These are phyloP conservation scores for Pogonomyrmex californicus DNA, from an alignment of 1,140 invertebrate genomes.

Conservation along the genomic window DNA sequence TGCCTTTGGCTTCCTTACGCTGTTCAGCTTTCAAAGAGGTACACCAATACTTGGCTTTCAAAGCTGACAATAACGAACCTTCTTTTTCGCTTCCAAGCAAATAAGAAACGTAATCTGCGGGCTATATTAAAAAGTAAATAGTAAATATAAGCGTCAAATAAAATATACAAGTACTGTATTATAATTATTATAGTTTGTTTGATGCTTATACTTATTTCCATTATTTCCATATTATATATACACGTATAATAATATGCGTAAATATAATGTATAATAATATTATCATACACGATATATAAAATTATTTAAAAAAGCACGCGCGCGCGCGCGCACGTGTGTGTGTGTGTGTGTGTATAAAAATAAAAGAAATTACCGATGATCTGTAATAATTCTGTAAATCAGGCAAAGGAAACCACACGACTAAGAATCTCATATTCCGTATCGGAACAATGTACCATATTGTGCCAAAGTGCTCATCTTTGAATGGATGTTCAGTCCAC, in stretches of 20 bases:
- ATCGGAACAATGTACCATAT: slow-evolving; percentile 95
- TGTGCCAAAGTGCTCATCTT: slow-evolving; percentile 89
- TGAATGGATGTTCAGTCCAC: slow-evolving; percentile 95
- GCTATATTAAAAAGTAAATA: slow-evolving; percentile 88
- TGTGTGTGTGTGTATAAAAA: too few relatives aligned
- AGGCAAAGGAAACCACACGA: slow-evolving; percentile 96
- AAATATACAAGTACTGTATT: too few relatives aligned
- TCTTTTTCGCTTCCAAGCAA: slow-evolving; percentile 98
- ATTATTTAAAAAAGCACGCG: too few relatives aligned
- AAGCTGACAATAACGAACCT: slow-evolving; percentile 96
- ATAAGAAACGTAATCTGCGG: slow-evolving; percentile 95
- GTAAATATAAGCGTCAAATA: too few relatives aligned
- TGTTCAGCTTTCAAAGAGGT: slow-evolving; percentile 94
- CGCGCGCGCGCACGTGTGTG: too few relatives aligned
- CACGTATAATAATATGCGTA: too few relatives aligned
- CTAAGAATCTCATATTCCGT: slow-evolving; percentile 95
- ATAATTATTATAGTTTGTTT: too few relatives aligned
- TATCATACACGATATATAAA: too few relatives aligned
- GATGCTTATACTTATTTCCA: slow-evolving; percentile 1
- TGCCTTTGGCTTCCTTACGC: slow-evolving; percentile 92
- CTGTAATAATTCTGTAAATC: slow-evolving; percentile 94
- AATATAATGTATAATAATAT: too few relatives aligned
- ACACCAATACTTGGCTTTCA: slow-evolving; percentile 96
- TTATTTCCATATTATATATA: too few relatives aligned
- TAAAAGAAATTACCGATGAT: slow-evolving; percentile 89